Conservation (phyloP, 37 sponge, comb jelly and placozoan species). For the Crambe crambe region DNA sequence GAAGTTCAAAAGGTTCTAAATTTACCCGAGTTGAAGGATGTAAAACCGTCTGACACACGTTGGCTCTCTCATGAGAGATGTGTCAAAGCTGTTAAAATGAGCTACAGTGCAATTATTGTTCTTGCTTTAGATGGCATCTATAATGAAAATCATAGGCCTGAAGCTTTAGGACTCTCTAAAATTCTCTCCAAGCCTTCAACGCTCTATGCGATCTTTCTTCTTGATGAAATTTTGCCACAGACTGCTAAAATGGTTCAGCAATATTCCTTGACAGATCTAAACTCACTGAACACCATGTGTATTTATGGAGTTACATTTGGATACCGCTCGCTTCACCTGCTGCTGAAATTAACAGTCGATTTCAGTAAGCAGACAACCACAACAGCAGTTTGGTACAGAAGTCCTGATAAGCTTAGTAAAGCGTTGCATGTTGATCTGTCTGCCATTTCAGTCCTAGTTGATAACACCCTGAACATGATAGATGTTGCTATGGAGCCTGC, state of each 20-base stretch:
- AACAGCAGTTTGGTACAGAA: too few relatives aligned
- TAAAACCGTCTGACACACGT: too few relatives aligned
- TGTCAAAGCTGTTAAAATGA: conserved; percentile 54
- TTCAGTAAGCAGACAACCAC: too few relatives aligned
- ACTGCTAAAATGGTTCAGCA: too few relatives aligned
- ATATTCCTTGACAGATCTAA: too few relatives aligned
- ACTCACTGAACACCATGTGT: too few relatives aligned
- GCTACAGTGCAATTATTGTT: conserved; percentile 46
- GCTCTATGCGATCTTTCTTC: conserved; percentile 61
- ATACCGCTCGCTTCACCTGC: too few relatives aligned
- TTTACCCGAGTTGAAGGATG: too few relatives aligned
- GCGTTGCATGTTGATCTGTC: conserved; percentile 10
- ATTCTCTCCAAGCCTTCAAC: conserved; percentile 43
- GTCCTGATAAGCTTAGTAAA: too few relatives aligned
- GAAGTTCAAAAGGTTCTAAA: too few relatives aligned
- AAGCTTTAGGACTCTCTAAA: conserved; percentile 60
- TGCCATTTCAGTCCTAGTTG: background rate
- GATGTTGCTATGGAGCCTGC: conserved; percentile 65
- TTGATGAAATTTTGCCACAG: conserved; percentile 53
- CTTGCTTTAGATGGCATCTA: conserved; percentile 35
- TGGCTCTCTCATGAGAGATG: conserved; percentile 63
- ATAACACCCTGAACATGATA: background rate
- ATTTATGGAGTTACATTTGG: too few relatives aligned
- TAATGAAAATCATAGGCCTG: conserved; percentile 76
- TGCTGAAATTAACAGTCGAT: too few relatives aligned